Conservation (phyloP, 2,888 invertebrate species). For the Drosophila antonietae region DNA sequence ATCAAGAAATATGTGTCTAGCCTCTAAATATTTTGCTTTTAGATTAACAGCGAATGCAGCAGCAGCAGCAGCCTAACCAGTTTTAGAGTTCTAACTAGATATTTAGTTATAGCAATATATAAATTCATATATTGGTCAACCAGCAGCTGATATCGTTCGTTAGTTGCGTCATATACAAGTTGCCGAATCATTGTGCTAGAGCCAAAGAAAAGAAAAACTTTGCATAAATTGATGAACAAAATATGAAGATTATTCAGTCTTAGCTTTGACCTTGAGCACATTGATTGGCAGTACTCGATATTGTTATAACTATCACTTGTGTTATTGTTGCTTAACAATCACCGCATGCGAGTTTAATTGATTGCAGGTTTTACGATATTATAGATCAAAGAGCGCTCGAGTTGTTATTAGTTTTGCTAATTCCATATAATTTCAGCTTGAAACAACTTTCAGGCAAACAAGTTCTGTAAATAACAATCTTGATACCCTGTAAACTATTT, state of each 20-base stretch:
- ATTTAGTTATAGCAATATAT: conserved; percentile 1
- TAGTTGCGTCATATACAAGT: conserved; percentile 31
- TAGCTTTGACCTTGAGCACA: conserved; percentile 73
- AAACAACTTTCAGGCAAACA: not conserved
- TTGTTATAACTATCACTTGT: conserved; percentile 43
- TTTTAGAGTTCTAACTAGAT: conserved; percentile 46
- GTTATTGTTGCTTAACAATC: conserved; percentile 10
- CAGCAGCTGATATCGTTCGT: conserved; percentile 33
- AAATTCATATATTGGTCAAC: conserved; percentile 1
- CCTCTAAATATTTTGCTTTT: conserved; percentile 27
- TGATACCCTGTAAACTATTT: conserved; percentile 3
- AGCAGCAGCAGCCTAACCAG: conserved; percentile 30
- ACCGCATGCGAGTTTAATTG: conserved; percentile 14
- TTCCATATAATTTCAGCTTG: not conserved
- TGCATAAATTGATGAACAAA: conserved; percentile 33
- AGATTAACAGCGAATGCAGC: conserved; percentile 1
- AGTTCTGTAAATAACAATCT: conserved; percentile 9
- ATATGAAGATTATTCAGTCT: conserved; percentile 28
- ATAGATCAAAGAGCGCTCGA: conserved; percentile 11
- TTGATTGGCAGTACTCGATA: conserved; percentile 36
- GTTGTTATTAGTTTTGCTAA: not conserved
- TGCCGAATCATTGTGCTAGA: conserved; percentile 40
- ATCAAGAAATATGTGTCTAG: conserved; percentile 2
- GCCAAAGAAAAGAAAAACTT: conserved; percentile 2
- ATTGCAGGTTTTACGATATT: conserved; percentile 8